These are phyloP conservation scores for Melitaea cinxia DNA, from an alignment of 1,140 invertebrate genomes.

Conservation along the genomic window DNA sequence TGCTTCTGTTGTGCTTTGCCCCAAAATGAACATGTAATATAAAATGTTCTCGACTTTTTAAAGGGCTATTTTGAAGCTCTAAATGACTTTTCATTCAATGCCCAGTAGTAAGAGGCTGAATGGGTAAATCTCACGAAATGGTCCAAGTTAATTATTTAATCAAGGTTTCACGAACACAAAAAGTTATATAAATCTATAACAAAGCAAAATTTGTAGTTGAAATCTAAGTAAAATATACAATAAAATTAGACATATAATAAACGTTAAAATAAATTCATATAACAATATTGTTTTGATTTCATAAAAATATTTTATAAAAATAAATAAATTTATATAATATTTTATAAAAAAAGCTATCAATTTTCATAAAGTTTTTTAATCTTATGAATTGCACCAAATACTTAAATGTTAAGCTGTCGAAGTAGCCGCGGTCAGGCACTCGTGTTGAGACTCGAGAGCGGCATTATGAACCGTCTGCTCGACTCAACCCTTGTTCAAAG, in stretches of 20 bases:
- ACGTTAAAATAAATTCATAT: too few relatives aligned
- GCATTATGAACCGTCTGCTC: conserved; percentile 72
- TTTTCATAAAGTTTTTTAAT: neutral
- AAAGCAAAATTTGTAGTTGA: too few relatives aligned
- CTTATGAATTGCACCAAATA: conserved; percentile 47
- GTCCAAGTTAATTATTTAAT: conserved; percentile 40
- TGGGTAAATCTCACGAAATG: conserved; percentile 59
- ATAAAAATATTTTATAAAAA: too few relatives aligned
- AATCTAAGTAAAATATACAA: too few relatives aligned
- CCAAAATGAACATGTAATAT: conserved; percentile 55
- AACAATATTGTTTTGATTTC: too few relatives aligned
- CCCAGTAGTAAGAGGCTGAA: conserved; percentile 67
- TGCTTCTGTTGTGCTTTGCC: conserved; percentile 33
- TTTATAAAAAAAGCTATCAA: too few relatives aligned
- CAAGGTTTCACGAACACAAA: neutral
- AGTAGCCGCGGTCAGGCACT: conserved; percentile 75
- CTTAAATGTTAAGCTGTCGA: conserved; percentile 64
- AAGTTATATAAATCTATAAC: too few relatives aligned
- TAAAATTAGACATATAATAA: too few relatives aligned
- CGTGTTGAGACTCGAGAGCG: conserved; percentile 68
- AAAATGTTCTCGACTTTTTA: conserved; percentile 60
- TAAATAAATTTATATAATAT: too few relatives aligned
- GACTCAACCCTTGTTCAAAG: conserved; percentile 59
- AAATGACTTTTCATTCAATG: conserved; percentile 73
- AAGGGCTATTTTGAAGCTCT: conserved; percentile 63